Evolutionary conservation across 2,888 invertebrate species (phyloP).

Genomic region (Gerosis bhagava): DNA sequence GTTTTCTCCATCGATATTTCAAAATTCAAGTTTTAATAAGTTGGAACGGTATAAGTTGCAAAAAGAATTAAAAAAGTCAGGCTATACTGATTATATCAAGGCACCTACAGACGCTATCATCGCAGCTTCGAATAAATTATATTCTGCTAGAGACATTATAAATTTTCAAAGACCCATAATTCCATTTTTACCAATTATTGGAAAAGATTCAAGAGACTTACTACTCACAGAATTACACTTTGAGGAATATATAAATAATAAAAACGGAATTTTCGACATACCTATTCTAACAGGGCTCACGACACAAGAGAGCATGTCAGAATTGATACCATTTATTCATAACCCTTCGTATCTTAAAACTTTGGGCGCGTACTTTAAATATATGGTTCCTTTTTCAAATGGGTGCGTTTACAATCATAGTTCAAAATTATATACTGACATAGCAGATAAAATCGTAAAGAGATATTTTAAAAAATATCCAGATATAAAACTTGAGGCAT

Average conservation of each 20-base stretch:
- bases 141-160: conserved; percentile 52
- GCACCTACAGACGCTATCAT: conserved; percentile 53
- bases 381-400: conserved; percentile 63
- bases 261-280: conserved; percentile 36
- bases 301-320: conserved; percentile 73
- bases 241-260: conserved; percentile 36
- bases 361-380: conserved; percentile 57
- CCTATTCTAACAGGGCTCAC: conserved; percentile 76
- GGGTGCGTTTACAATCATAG: conserved; percentile 55
- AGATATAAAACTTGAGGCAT: conserved; percentile 51
- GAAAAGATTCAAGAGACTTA: conserved; percentile 46
- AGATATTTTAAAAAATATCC: conserved; percentile 57
- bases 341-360: conserved; percentile 56
- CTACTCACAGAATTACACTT: conserved; percentile 44
- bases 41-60: conserved; percentile 51
- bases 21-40: conserved; percentile 44
- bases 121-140: conserved; percentile 53
- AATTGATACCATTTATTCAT: conserved; percentile 64
- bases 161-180: conserved; percentile 62
- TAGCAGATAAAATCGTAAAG: conserved; percentile 53
- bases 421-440: conserved; percentile 45
- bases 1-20: conserved; percentile 63
- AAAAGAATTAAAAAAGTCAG: conserved; percentile 44
- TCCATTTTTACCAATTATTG: conserved; percentile 63
- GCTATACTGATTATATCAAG: conserved; percentile 38